Evolutionary conservation across 2,888 invertebrate genomes (phyloP), one percentile per base, ranked within the genome.

Genomic region (Metopia argyrocephala): DNA sequence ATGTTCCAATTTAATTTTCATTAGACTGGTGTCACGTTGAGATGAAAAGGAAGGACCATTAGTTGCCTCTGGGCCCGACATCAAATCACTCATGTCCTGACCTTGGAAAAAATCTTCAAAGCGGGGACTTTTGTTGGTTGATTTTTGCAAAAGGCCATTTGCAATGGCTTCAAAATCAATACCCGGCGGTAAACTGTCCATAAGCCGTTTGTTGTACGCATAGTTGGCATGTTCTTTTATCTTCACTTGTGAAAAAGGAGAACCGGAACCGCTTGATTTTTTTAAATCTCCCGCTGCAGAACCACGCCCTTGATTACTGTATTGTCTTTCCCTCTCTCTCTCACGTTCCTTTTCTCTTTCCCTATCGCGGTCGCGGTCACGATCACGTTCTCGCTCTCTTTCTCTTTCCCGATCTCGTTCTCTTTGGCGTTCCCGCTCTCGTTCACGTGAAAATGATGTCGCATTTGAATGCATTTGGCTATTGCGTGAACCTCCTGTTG

Each of bases 141-240:
- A 89, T 82, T 89, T 89, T 74, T 89, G 89, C 12, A 89, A 85
- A 80, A 89, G 78, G 0, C 89, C 89, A 54, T 89, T 89, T 50
- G 89, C 89, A 71, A 89, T 88, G 3, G 89, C 89, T 82, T 89
- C 89, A 45, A 89, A 89, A 31, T 89, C 89, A 15, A 89, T 89
- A 83, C 89, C 89, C 2, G 89, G 88, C 15, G 89, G 89, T n/a
- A 89, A 82, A 48, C 87, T 88, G 52, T 89, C 89, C 21, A 89
- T 85, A 59, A 89, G 89, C 15, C 89, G 87, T 62, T 89, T 89
- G 66, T 89, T 89, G 46, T 89, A 89, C 31, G 88, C 87, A 48
- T 86, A 87, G 23, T 85, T 86, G n/a, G 88, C 85, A 69, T 87
- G 88, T 59, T 87, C 86, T 80, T 89, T 89, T 74, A 85, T 84